A percentile compares a stretch with the other conserved stretches of the same genome.
Conservation (phyloP, 2,888 invertebrate species). For the Stictocephala bisonia region DNA sequence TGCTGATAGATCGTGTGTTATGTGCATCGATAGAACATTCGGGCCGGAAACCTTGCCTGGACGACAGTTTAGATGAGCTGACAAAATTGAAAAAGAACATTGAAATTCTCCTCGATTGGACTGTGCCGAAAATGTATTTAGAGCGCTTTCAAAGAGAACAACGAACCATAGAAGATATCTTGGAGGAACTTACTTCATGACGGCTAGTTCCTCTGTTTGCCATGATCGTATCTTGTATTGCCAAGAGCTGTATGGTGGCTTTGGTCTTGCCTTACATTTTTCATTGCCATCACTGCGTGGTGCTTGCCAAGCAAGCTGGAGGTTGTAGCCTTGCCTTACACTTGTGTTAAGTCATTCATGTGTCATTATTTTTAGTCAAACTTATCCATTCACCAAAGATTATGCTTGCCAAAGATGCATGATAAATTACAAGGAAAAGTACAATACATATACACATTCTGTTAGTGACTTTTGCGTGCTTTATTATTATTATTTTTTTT, state of each 20-base stretch:
- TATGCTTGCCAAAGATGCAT: conserved; percentile 26
- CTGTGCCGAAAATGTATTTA: conserved; percentile 83
- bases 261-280: conserved; percentile 19
- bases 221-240: too few relatives aligned
- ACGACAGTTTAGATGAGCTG: conserved; percentile 69
- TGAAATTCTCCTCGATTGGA: conserved; percentile 81
- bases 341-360: too few relatives aligned
- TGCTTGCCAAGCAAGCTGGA: too few relatives aligned
- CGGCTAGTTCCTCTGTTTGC: conserved; percentile 35
- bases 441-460: too few relatives aligned
- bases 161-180: conserved; percentile 80
- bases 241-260: neutral
- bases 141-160: conserved; percentile 78
- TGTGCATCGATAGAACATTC: conserved; percentile 81
- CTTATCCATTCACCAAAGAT: conserved; percentile 31
- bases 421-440: neutral
- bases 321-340: too few relatives aligned
- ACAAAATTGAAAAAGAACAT: conserved; percentile 80
- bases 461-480: too few relatives aligned
- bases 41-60: conserved; percentile 74
- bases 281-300: conserved; percentile 8
- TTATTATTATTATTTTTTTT: too few relatives aligned
- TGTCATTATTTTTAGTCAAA: conserved; percentile 7
- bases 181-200: conserved; percentile 78
- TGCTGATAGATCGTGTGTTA: conserved; percentile 84